phyloP scores from a whole-genome alignment of 2,888 invertebrate genomes.

The Xestobium rufovillosum region DNA sequence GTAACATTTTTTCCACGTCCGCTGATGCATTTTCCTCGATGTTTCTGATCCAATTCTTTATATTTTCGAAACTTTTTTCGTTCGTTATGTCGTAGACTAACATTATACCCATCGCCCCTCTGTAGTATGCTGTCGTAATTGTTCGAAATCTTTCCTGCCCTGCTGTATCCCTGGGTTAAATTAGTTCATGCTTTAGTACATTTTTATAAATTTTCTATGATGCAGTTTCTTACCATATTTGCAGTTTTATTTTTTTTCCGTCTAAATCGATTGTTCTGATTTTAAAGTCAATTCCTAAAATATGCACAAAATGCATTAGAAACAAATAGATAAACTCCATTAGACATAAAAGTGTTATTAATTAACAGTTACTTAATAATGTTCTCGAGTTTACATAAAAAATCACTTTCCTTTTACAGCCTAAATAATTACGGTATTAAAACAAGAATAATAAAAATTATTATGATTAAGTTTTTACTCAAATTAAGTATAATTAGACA shows the following conservation, averaged over 20 bases:
- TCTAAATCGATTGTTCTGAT: constrained; percentile 97
- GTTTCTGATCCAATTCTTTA: constrained; percentile 98
- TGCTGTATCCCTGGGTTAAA: constrained; percentile 81
- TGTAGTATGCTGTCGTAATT: constrained; percentile 99
- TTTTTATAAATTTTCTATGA: constrained; percentile 2
- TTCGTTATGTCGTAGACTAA: constrained; percentile 98
- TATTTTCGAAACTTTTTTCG: constrained; percentile 98
- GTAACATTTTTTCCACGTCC: constrained; percentile 98
- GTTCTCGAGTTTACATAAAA: too few relatives aligned
- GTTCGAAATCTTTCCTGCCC: constrained; percentile 98
- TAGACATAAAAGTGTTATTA: too few relatives aligned
- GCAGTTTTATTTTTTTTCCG: constrained; percentile 97
- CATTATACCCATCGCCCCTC: constrained; percentile 99
- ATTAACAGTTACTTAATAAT: too few relatives aligned
- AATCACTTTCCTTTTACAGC: too few relatives aligned
- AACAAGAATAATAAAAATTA: too few relatives aligned
- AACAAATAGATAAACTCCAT: too few relatives aligned
- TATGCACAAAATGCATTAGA: constrained; percentile 31
- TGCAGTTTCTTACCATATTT: constrained; percentile 82
- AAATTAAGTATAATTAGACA: too few relatives aligned
- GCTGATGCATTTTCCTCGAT: constrained; percentile 98
- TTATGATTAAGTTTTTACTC: too few relatives aligned
- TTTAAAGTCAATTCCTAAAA: constrained; percentile 97
- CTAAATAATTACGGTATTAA: too few relatives aligned
- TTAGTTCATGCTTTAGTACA: constrained; percentile 3